These are phyloP conservation scores for Cephalopholis sonnerati DNA, from an alignment of 2,113 vertebrate species.

Conservation along the genomic window DNA sequence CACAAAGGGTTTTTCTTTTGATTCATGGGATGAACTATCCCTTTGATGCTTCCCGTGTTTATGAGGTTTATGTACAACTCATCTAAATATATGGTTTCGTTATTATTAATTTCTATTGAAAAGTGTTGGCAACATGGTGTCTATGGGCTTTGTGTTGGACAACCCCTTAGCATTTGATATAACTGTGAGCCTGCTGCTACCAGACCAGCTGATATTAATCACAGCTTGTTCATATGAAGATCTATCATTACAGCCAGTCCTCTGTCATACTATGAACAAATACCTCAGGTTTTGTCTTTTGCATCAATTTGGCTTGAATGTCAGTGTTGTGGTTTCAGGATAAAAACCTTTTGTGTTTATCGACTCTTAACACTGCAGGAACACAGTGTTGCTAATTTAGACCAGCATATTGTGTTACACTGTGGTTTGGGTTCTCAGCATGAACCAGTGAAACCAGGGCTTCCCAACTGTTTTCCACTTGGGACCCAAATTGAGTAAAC, in stretches of 20 bases:
- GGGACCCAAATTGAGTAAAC: conserved; percentile 38
- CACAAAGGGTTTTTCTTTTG: too few species aligned
- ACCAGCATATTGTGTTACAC: conserved; percentile 16
- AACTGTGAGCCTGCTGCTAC: not conserved
- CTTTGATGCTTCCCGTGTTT: not conserved
- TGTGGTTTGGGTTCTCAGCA: conserved; percentile 44
- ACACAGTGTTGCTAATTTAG: conserved; percentile 24
- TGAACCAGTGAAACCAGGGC: conserved; percentile 45
- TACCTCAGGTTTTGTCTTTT: conserved; percentile 13
- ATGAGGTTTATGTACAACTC: not conserved
- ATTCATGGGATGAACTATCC: too few species aligned
- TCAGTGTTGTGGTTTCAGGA: conserved; percentile 45
- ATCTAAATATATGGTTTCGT: not conserved
- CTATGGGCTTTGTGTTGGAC: not conserved
- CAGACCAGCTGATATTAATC: not conserved
- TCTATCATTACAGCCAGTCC: not conserved
- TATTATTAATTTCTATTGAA: not conserved
- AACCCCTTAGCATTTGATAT: not conserved
- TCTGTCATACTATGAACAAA: not conserved
- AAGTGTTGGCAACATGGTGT: not conserved
- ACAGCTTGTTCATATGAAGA: not conserved
- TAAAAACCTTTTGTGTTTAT: conserved; percentile 35
- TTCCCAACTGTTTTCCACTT: conserved; percentile 48
- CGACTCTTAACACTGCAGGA: not conserved
- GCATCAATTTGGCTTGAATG: not conserved